These are phyloP conservation scores for Clarias magur DNA, from an alignment of 2,113 vertebrate species.

Conservation along the genomic window DNA sequence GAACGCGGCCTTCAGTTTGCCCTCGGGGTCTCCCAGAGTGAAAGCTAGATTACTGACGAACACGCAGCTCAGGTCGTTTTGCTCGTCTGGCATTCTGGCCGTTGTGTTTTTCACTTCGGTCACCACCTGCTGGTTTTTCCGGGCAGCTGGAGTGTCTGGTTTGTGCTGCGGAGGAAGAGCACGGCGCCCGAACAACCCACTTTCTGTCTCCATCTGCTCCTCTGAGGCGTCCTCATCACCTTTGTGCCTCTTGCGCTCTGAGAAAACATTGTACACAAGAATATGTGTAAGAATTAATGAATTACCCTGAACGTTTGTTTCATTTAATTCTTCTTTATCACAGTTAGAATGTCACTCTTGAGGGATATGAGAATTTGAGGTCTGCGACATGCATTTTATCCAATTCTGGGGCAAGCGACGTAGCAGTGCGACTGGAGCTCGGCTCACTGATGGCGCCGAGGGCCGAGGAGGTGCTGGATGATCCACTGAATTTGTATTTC, in stretches of 20 bases:
- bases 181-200: slow-evolving; percentile 69
- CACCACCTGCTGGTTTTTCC: slow-evolving; percentile 66
- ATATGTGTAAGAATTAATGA: not conserved
- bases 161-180: slow-evolving; percentile 54
- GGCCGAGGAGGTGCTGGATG: no score
- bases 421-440: no score
- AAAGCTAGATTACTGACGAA: slow-evolving; percentile 95
- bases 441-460: no score
- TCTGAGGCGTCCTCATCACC: slow-evolving; percentile 67
- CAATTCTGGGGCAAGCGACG: no score
- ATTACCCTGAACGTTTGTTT: no score
- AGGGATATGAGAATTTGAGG: no score
- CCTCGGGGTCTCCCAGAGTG: slow-evolving; percentile 81
- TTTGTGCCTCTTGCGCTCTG: slow-evolving; percentile 78
- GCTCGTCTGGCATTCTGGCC: slow-evolving; percentile 76
- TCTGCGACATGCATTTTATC: no score
- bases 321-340: no score
- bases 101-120: slow-evolving; percentile 57
- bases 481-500: no score
- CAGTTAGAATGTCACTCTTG: no score
- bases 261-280: not conserved
- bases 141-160: slow-evolving; percentile 47
- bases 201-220: slow-evolving; percentile 75
- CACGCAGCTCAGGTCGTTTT: slow-evolving; percentile 81
- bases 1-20: slow-evolving; percentile 79